phyloP scores from a whole-genome alignment of 2,113 vertebrate species.

The Rhizomys pruinosus region DNA sequence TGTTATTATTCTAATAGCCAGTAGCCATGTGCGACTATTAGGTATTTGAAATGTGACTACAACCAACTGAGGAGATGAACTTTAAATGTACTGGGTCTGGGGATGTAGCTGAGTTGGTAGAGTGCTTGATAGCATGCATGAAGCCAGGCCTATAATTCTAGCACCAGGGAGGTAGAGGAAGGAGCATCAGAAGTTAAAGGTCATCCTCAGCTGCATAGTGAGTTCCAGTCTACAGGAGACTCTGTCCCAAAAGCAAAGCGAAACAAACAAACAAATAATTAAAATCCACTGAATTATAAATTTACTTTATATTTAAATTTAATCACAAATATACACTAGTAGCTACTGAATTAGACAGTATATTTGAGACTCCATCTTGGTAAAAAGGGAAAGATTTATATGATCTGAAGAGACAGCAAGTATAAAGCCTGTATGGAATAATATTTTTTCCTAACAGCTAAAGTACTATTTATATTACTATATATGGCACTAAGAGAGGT shows the following conservation, averaged over 20 bases:
- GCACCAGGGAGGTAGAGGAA: background rate
- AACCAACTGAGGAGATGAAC: background rate
- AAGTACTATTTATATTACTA: background rate
- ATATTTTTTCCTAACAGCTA: constrained; percentile 31
- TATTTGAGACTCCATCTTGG: background rate
- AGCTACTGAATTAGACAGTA: constrained; percentile 8
- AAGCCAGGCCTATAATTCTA: background rate
- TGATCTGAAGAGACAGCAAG: too few species aligned
- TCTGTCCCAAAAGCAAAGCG: background rate
- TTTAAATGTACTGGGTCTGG: background rate
- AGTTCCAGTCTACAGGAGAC: background rate
- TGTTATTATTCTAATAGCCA: background rate
- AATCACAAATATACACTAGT: background rate
- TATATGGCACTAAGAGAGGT: background rate
- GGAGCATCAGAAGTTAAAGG: background rate
- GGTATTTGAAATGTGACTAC: background rate
- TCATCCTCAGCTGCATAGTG: background rate
- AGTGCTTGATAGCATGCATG: background rate
- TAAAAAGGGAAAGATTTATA: too few species aligned
- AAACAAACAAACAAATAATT: background rate
- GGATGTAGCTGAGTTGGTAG: background rate
- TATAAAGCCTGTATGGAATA: too few species aligned
- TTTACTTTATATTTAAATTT: constrained; percentile 34
- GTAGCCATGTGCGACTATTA: background rate
- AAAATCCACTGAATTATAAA: background rate